Percentiles rank a stretch among this genome's conserved stretches.
These are phyloP conservation scores for Anniella stebbinsi DNA, from an alignment of 2,797 vertebrate species.

Conservation along the genomic window DNA sequence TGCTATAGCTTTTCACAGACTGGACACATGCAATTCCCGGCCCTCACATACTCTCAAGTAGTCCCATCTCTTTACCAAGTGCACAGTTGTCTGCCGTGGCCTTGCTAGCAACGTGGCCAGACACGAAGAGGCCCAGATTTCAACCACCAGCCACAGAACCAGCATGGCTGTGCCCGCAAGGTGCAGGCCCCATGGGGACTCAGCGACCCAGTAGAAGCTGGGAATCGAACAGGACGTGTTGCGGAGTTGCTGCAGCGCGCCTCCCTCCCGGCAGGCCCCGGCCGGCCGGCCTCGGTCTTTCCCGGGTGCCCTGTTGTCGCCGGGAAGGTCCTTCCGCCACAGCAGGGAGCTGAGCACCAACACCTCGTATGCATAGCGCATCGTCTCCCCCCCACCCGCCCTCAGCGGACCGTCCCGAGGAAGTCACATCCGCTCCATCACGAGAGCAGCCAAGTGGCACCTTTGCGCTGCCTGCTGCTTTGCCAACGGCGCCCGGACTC, in stretches of 20 bases:
- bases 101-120: neutral
- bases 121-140: neutral
- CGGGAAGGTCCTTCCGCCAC: neutral
- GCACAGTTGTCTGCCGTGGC: fast-evolving
- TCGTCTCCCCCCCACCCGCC: neutral
- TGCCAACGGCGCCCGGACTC: no score
- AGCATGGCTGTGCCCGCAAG: fast-evolving
- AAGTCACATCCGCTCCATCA: neutral
- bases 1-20: neutral
- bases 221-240: neutral
- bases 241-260: neutral
- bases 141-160: neutral
- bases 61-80: neutral
- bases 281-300: fast-evolving
- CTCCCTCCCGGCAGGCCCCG: neutral
- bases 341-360: neutral
- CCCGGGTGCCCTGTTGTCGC: fast-evolving
- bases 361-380: neutral
- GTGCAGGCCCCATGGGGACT: neutral
- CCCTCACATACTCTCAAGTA: neutral
- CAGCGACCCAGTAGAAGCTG: neutral
- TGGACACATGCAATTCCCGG: neutral
- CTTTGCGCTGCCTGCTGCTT: neutral
- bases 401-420: no score
- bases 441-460: neutral